Evolutionary conservation across 2,888 invertebrate species (phyloP).

Genomic region (Pseudococcus jackbeardsleyi): DNA sequence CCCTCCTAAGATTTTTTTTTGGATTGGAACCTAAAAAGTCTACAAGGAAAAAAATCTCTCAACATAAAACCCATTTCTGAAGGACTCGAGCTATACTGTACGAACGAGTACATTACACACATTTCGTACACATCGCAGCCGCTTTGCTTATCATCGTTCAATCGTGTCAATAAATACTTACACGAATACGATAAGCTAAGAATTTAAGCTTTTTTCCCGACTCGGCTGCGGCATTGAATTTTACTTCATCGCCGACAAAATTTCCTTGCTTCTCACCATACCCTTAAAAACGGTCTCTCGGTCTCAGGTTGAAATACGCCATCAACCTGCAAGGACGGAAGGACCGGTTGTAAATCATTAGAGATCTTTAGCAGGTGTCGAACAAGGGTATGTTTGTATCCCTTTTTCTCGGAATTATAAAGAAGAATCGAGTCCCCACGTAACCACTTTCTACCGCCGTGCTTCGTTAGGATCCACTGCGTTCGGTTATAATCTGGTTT

Average conservation of each 20-base stretch:
- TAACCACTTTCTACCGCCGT: constrained; percentile 15
- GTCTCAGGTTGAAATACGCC: not conserved
- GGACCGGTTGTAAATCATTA: constrained; percentile 52
- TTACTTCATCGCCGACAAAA: not conserved
- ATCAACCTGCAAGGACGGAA: constrained; percentile 32
- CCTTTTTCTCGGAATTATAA: constrained; percentile 45
- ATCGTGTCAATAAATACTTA: constrained; percentile 44
- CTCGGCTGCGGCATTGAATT: not conserved
- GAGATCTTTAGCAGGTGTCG: constrained; percentile 38
- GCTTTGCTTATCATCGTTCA: not conserved
- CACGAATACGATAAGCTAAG: constrained; percentile 14
- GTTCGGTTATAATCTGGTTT: constrained; percentile 21
- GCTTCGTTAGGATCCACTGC: not conserved
- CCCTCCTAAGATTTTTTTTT: no score
- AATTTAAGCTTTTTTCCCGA: not conserved
- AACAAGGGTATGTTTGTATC: constrained; percentile 18
- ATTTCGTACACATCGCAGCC: constrained; percentile 13
- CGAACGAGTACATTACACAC: not conserved
- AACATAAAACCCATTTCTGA: not conserved
- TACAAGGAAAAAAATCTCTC: not conserved
- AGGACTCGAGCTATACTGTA: not conserved
- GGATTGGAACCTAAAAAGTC: no score
- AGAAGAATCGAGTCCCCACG: not conserved
- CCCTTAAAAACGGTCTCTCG: not conserved
- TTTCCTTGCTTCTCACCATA: not conserved